A percentile compares a stretch with the other conserved stretches of the same genome.
Evolutionary conservation across 2,113 vertebrate genomes (phyloP).

Genomic region (Butorides virescens): DNA sequence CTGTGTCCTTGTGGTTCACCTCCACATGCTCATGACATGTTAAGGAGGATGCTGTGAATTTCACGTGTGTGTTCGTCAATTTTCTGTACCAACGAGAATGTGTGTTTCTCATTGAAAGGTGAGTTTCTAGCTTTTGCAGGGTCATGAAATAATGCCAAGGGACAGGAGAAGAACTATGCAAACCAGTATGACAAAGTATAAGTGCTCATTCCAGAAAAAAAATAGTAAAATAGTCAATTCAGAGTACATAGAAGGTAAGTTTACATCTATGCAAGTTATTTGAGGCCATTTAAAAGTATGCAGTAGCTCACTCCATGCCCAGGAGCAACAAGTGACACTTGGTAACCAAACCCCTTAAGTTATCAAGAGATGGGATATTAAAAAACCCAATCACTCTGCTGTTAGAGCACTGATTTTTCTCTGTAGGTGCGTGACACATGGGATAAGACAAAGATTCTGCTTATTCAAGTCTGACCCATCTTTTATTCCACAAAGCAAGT

Average conservation of each 20-base stretch:
- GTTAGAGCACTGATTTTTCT: neutral
- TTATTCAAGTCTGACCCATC: neutral
- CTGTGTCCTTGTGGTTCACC: neutral
- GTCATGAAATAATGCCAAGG: neutral
- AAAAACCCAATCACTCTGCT: neutral
- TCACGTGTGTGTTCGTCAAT: fast-evolving
- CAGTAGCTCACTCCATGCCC: neutral
- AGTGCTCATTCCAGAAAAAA: neutral
- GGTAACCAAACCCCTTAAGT: neutral
- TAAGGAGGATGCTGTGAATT: neutral
- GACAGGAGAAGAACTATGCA: neutral
- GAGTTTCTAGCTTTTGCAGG: neutral
- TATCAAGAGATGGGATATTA: neutral
- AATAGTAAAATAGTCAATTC: neutral
- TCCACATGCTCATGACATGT: fast-evolving
- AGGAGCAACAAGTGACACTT: neutral
- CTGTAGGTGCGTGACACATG: neutral
- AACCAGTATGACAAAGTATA: neutral
- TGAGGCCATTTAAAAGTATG: neutral
- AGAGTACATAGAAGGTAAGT: neutral
- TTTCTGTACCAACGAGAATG: fast-evolving
- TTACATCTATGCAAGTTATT: neutral
- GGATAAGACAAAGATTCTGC: neutral
- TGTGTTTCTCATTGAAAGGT: neutral
- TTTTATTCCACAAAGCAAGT: neutral